These are phyloP conservation scores for Hyla sarda DNA, from an alignment of 2,113 vertebrate species.

Conservation along the genomic window DNA sequence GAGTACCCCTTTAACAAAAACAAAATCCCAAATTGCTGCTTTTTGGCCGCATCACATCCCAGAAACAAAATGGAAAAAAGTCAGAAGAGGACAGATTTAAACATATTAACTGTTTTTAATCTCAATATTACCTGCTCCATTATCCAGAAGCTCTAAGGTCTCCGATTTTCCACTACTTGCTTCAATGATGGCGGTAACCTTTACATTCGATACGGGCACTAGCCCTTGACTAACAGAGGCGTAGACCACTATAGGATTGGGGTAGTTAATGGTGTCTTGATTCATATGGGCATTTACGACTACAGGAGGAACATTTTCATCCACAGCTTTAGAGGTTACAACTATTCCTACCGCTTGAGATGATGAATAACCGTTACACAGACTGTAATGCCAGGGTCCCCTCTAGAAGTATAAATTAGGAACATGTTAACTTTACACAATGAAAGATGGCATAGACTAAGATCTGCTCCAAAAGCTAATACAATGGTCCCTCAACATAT, in stretches of 20 bases:
- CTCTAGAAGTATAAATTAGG: constrained; percentile 54
- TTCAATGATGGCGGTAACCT: constrained; percentile 71
- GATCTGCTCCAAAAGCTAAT: no score
- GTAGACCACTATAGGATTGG: constrained; percentile 67
- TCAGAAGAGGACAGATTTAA: no score
- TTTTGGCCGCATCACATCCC: no score
- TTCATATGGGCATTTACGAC: constrained; percentile 63
- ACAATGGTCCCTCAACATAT: no score
- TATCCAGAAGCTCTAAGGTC: constrained; percentile 69
- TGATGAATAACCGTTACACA: constrained; percentile 56
- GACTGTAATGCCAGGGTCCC: constrained; percentile 70
- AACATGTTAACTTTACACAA: neutral
- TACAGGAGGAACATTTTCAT: constrained; percentile 63
- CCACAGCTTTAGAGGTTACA: constrained; percentile 66
- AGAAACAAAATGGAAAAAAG: no score
- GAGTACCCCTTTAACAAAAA: no score
- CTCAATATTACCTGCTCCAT: constrained; percentile 69
- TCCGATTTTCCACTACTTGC: constrained; percentile 26
- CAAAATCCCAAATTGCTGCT: no score
- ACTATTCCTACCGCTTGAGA: constrained; percentile 68
- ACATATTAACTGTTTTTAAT: no score
- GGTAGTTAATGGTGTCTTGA: constrained; percentile 54
- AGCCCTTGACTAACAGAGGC: constrained; percentile 73
- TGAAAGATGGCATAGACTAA: no score
- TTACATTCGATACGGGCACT: constrained; percentile 69